A percentile compares a stretch with the other conserved stretches of the same genome.
phyloP scores from a whole-genome alignment of 2,113 vertebrate species.

The Peucedramus taeniatus region DNA sequence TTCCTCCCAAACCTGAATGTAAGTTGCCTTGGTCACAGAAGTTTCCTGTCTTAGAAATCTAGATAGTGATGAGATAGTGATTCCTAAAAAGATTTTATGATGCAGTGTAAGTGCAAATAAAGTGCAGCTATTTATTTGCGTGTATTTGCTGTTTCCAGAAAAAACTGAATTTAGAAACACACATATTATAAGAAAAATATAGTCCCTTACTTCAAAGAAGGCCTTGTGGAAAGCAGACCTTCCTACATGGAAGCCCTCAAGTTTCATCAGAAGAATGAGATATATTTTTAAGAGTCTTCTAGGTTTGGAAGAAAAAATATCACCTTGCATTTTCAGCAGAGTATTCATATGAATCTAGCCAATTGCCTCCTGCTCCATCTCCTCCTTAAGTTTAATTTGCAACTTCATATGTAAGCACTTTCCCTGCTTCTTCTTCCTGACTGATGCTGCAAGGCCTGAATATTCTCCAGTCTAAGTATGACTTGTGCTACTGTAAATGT shows the following conservation, averaged over 20 bases:
- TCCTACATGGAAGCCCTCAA: background rate
- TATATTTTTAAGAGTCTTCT: background rate
- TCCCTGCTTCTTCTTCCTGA: background rate
- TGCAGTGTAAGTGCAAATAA: background rate
- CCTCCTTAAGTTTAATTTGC: background rate
- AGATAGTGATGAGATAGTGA: background rate
- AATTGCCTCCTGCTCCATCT: background rate
- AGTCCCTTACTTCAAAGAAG: background rate
- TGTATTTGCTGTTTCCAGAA: background rate
- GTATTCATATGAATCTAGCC: background rate
- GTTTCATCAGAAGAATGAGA: background rate
- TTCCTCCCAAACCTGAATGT: background rate
- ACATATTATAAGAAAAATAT: background rate
- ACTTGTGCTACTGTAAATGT: background rate
- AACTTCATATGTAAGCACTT: background rate
- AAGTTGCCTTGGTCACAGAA: background rate
- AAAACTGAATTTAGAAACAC: background rate
- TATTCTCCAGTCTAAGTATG: background rate
- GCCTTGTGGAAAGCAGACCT: background rate
- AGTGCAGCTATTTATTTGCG: background rate
- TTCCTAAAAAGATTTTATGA: background rate
- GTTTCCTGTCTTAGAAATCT: background rate
- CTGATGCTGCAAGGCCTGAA: background rate
- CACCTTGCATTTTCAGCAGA: background rate
- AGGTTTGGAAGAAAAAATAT: background rate